Evolutionary conservation across 2,888 invertebrate genomes (phyloP), one percentile per base, ranked within the genome.

Genomic region (Ellobium chinense): DNA sequence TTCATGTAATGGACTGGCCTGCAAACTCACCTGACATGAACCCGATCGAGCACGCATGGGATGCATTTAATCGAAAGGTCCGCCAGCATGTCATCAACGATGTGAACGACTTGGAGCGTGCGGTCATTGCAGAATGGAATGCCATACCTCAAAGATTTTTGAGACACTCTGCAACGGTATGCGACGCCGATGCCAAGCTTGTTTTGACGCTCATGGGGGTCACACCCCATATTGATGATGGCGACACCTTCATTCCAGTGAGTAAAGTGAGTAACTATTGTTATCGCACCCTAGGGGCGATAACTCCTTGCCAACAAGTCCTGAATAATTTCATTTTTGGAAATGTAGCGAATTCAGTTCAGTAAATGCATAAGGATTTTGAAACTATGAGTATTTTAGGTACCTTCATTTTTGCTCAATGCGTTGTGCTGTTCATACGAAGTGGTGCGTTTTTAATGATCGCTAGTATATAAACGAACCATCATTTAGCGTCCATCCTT

Each of bases 1-100:
- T 75, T 75, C 37, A 12, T 31, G 46, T 75, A n/a, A 21, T 65
- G 63, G 46, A 65, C 36, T 75, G 63, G 37, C 75, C 75, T 46
- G 62, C 75, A 36, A 27, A 31, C 60, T 63, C 21, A 31, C 54
- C 69, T 29, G 70, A 70, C 31, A 70, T 70, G 70, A 56, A 46
- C n/a, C 70, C 31, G 56, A 62, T 46, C 29, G n/a, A 63, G 31
- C 65, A 63, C n/a, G 29, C 27, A 12, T 75, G 75, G 75, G 31
- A 75, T 63, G 65, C 62, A 24, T 63, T 63, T 27, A 36, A 60
- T n/a, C 62, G 39, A 39, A 62, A 34, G 31, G 39, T 37, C 24
- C 63, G 27, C 24, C 46, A 31, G 56, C 31, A 31, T 54, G 56
- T n/a, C 56, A 70, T 54, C 31, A 37, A 36, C 31, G 34, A 66